These are phyloP conservation scores for Tridacna gigas DNA, from an alignment of 2,888 invertebrate species.

Conservation along the genomic window DNA sequence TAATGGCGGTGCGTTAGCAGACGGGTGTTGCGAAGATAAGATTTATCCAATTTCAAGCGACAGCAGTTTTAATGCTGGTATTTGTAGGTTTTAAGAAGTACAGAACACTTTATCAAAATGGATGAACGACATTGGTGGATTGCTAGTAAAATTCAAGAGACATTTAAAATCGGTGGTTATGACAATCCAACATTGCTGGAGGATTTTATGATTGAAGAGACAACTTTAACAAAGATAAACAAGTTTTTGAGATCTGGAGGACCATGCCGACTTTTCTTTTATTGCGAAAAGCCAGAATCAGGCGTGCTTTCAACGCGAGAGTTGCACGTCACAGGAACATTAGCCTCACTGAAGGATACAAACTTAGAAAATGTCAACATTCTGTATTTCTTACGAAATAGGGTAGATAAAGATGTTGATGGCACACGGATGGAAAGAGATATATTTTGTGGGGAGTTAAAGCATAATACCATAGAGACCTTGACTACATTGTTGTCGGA, in stretches of 20 bases:
- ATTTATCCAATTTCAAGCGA: background rate
- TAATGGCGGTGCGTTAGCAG: conserved; percentile 74
- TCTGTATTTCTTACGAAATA: conserved; percentile 82
- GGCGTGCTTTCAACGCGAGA: conserved; percentile 75
- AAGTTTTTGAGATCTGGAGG: conserved; percentile 82
- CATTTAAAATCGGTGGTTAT: conserved; percentile 83
- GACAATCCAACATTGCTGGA: conserved; percentile 83
- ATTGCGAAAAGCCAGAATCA: conserved; percentile 80
- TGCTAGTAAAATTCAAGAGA: conserved; percentile 84
- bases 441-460: conserved; percentile 84
- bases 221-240: conserved; percentile 81
- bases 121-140: conserved; percentile 86
- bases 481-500: conserved; percentile 81
- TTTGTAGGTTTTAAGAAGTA: background rate
- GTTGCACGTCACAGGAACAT: conserved; percentile 80
- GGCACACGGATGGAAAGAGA: conserved; percentile 81
- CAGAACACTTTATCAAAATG: conserved; percentile 73
- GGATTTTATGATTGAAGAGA: conserved; percentile 83
- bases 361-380: conserved; percentile 79
- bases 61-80: background rate
- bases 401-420: conserved; percentile 82
- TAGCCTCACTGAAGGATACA: conserved; percentile 81
- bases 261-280: conserved; percentile 83
- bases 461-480: conserved; percentile 82
- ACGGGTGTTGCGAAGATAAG: conserved; percentile 18